Conservation (phyloP, 2,113 vertebrate species). For the Ailuropoda melanoleuca region DNA sequence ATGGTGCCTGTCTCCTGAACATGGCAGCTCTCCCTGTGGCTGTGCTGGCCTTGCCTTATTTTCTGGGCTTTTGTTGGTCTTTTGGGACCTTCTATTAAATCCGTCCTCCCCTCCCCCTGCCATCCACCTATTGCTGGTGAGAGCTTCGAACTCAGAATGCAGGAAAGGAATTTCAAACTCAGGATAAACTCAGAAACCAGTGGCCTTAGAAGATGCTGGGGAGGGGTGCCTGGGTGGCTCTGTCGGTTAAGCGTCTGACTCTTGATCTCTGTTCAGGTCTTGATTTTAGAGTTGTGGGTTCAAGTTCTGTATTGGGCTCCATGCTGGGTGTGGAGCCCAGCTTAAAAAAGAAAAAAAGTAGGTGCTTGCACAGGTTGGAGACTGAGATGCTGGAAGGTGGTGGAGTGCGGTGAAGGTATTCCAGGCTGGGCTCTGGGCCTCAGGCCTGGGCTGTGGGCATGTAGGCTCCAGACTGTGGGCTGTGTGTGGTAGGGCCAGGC, state of each 20-base stretch:
- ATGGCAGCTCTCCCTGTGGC: neutral
- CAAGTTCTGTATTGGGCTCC: neutral
- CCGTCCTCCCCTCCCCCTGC: neutral
- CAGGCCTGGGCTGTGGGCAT: neutral
- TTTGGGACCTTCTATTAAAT: neutral
- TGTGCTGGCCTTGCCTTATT: neutral
- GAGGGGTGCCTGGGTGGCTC: neutral
- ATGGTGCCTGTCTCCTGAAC: neutral
- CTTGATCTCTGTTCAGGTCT: neutral
- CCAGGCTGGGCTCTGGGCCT: neutral
- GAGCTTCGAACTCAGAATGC: neutral
- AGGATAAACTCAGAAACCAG: constrained; percentile 9
- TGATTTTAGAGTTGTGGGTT: neutral
- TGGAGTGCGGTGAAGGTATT: neutral
- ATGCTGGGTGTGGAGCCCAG: neutral
- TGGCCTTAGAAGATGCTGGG: neutral
- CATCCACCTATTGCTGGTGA: neutral
- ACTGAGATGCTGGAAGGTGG: neutral
- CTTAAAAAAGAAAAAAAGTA: neutral
- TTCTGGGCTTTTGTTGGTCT: neutral
- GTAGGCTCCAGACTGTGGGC: neutral
- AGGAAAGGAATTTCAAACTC: constrained; percentile 44
- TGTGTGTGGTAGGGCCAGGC: neutral
- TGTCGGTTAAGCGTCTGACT: neutral
- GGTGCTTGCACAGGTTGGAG: neutral